Evolutionary conservation across 2,888 invertebrate genomes (phyloP), one percentile per base, ranked within the genome.

Genomic region (Apomyelois bistriatella): DNA sequence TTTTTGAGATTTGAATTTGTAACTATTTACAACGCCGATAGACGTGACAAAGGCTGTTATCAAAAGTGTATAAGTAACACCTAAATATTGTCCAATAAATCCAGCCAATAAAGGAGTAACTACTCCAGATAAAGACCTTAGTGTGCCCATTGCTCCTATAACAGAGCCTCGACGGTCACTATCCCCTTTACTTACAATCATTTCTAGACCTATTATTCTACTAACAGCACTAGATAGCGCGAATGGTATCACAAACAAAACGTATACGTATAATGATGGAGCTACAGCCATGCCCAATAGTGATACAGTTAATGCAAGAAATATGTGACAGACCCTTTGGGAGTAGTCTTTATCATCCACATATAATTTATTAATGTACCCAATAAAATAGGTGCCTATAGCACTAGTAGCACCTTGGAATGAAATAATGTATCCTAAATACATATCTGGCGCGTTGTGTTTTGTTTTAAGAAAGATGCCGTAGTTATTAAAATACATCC

Each of bases 71-170:
- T 82, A 82, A 52, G 74, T 70, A 13, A 82, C 76, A 28, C 91
- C 91, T 56, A 88, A 76, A 42, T 76, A 71, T 66, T 92, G 90
- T 55, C 82, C 84, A 30, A 92, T 68, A 30, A 90, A 56, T 40
- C 93, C 93, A 5, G 89, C 81, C 6, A 91, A 62, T 5, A 93
- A 64, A 0, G 93, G 93, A 1, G 91, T 83, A n/a, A 92, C 54
- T 59, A 92, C 89, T 54, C 92, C 85, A 1, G 92, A 85, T 22
- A 92, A 54, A 1, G 92, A 91, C 61, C 91, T 88, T 1, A 92
- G 74, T 68, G 92, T 92, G 62, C 90, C 90, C 1, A 90, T 85
- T 12, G 90, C 85, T 12, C 93, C 93, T 15, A 92, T 78, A 4
- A 93, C 69, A 2, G 92, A 90, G 0, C 92, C 93, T 57, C 84